Percentiles rank a stretch among this genome's conserved stretches.
phyloP scores from a whole-genome alignment of 1,140 invertebrate genomes.

The Xylocopa sonorina region DNA sequence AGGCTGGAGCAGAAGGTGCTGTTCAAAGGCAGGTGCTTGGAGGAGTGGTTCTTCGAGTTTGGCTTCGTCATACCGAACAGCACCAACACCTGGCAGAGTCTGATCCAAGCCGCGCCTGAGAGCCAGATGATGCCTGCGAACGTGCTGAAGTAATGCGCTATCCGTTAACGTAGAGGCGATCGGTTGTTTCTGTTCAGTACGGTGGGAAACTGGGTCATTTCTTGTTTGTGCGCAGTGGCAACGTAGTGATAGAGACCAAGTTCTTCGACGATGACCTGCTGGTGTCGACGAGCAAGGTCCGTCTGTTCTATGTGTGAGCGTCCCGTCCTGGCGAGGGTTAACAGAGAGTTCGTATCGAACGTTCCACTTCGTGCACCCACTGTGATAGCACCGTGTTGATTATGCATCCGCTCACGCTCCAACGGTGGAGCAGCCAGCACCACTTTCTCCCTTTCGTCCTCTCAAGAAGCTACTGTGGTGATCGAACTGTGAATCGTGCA shows the following conservation, averaged over 20 bases:
- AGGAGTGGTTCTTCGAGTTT: slow-evolving; percentile 99
- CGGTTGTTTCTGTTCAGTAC: slow-evolving; percentile 41
- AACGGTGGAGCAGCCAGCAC: neutral
- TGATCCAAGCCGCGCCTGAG: slow-evolving; percentile 99
- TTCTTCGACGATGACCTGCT: slow-evolving; percentile 98
- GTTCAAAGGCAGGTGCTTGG: slow-evolving; percentile 91
- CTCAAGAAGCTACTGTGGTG: neutral
- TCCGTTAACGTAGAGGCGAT: neutral
- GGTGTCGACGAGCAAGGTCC: slow-evolving; percentile 96
- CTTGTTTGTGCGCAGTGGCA: slow-evolving; percentile 91
- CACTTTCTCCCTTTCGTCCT: neutral
- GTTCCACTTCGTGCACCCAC: slow-evolving; percentile 34
- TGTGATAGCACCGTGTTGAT: slow-evolving; percentile 37
- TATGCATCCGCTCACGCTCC: slow-evolving; percentile 23
- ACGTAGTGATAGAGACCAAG: slow-evolving; percentile 99
- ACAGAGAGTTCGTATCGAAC: slow-evolving; percentile 32
- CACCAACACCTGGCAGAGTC: slow-evolving; percentile 99
- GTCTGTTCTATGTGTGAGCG: slow-evolving; percentile 96
- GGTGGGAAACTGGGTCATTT: too few relatives aligned
- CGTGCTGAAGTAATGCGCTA: slow-evolving; percentile 90
- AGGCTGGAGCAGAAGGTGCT: slow-evolving; percentile 96
- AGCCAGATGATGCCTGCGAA: slow-evolving; percentile 99
- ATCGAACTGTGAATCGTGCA: slow-evolving; percentile 25
- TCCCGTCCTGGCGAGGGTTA: slow-evolving; percentile 14
- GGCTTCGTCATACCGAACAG: slow-evolving; percentile 99